Evolutionary conservation across 2,113 vertebrate genomes (phyloP).

Genomic region (Naja naja): DNA sequence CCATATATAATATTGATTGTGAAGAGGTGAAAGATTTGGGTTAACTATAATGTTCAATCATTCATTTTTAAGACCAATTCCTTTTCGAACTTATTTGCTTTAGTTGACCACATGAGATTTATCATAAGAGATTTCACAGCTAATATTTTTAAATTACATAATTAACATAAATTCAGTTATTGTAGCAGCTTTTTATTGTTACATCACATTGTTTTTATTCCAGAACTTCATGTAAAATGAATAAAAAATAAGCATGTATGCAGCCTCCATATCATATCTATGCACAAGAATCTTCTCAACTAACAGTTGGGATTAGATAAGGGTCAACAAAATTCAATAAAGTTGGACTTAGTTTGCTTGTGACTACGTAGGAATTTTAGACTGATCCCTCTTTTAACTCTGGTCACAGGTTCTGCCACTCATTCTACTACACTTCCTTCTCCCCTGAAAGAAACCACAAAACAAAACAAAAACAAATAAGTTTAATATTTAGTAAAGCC

Average conservation of each 20-base stretch:
- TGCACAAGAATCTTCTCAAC: neutral
- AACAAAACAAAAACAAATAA: neutral
- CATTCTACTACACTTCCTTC: neutral
- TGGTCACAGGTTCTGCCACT: neutral
- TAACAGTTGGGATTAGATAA: neutral
- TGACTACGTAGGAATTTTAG: neutral
- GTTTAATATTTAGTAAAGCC: neutral
- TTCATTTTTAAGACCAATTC: neutral
- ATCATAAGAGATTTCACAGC: neutral
- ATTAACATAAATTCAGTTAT: neutral
- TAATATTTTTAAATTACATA: neutral
- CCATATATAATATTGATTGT: neutral
- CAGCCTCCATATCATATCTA: neutral
- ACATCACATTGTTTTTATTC: neutral
- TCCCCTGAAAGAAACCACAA: neutral
- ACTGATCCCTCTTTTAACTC: neutral
- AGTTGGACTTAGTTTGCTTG: neutral
- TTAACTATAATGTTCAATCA: neutral
- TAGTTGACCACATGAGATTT: neutral
- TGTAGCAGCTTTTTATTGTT: neutral
- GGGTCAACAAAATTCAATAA: neutral
- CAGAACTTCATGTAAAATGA: neutral
- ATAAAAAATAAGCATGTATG: neutral
- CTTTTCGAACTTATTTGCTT: neutral
- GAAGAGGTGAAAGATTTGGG: neutral